Percentiles rank a stretch among this genome's conserved stretches.
Conservation (phyloP, 2,888 invertebrate species). For the Acanthoscelides obtectus region DNA sequence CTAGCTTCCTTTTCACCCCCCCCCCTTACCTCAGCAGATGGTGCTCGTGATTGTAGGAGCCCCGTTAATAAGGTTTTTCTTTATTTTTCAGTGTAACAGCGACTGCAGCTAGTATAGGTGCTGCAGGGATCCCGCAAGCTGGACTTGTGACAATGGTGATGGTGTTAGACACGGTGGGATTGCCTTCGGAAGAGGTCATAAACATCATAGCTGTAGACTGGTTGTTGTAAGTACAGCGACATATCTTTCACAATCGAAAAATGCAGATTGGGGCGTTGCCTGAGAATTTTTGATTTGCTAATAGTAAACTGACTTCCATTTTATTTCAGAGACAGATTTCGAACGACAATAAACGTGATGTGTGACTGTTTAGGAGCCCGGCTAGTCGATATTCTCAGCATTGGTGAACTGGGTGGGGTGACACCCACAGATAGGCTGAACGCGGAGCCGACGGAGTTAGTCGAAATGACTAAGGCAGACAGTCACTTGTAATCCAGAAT, state of each 20-base stretch:
- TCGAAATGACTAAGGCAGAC: conserved; percentile 50
- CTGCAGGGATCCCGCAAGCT: conserved; percentile 94
- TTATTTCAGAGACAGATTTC: conserved; percentile 71
- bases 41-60: too few species aligned
- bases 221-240: conserved; percentile 68
- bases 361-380: conserved; percentile 94
- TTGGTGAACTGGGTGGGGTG: conserved; percentile 58
- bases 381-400: conserved; percentile 80
- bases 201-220: conserved; percentile 90
- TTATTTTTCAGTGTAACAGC: conserved; percentile 62
- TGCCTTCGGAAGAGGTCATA: conserved; percentile 85
- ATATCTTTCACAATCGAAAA: neutral
- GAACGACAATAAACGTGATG: conserved; percentile 88
- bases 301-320: too few species aligned
- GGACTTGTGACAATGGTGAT: conserved; percentile 95
- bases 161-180: conserved; percentile 86
- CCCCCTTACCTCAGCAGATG: too few species aligned
- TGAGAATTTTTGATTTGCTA: too few species aligned
- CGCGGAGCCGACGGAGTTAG: conserved; percentile 60
- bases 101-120: conserved; percentile 95
- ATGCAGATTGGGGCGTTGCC: too few species aligned
- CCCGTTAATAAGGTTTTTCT: too few species aligned
- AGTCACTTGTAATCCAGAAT: conserved; percentile 10
- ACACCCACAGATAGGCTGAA: conserved; percentile 48
- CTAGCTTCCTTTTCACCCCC: too few species aligned